A percentile compares a stretch with the other conserved stretches of the same genome.
These are phyloP conservation scores for Rynchops niger DNA, from an alignment of 2,113 vertebrate genomes.

Conservation along the genomic window DNA sequence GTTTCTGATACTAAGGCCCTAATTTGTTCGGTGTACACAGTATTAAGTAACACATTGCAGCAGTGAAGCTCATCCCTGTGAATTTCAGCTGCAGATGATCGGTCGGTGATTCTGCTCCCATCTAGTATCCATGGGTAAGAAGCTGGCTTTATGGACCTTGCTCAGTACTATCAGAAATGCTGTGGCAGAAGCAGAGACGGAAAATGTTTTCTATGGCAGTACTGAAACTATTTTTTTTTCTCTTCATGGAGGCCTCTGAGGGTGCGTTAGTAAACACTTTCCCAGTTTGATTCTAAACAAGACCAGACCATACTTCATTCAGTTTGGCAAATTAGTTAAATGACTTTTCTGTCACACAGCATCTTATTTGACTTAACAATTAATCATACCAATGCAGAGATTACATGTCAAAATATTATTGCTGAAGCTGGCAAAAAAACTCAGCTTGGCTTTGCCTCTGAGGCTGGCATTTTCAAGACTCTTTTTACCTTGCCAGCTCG, in stretches of 20 bases:
- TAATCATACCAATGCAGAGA: slow-evolving; percentile 17
- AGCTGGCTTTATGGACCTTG: not conserved
- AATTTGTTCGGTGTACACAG: not conserved
- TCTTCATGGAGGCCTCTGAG: not conserved
- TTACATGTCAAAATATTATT: not conserved
- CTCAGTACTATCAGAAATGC: not conserved
- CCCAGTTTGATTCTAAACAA: not conserved
- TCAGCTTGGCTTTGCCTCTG: not conserved
- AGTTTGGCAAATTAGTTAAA: slow-evolving; percentile 28
- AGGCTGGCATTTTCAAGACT: slow-evolving; percentile 35
- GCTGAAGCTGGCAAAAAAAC: slow-evolving; percentile 5
- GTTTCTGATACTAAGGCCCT: not conserved
- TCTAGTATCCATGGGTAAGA: not conserved
- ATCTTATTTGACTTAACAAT: slow-evolving; percentile 33
- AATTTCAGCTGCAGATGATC: not conserved
- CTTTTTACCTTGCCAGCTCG: not conserved
- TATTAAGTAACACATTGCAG: not conserved
- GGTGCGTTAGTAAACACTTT: not conserved
- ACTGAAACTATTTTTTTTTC: not conserved
- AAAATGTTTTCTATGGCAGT: not conserved
- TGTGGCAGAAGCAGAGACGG: not conserved
- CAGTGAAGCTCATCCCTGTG: not conserved
- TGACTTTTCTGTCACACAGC: not conserved
- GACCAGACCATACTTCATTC: not conserved
- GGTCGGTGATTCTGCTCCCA: not conserved